phyloP scores from a whole-genome alignment of 2,888 invertebrate species.

The Linyphia triangularis region DNA sequence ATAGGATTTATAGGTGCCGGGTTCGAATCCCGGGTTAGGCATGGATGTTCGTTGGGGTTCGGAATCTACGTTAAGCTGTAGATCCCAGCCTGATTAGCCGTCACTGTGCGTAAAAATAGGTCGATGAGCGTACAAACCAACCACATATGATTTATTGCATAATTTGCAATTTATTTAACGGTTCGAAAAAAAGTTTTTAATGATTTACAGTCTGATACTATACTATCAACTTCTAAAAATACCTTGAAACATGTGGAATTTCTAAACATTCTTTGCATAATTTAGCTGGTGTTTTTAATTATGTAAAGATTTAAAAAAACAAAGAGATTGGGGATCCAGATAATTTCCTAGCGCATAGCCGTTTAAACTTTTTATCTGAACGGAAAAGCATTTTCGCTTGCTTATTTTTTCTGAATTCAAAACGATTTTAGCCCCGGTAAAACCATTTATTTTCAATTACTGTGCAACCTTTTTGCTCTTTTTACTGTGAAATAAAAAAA shows the following conservation, averaged over 20 bases:
- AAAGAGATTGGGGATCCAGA: constrained; percentile 31
- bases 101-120: too few species aligned
- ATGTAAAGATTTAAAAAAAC: constrained; percentile 20
- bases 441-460: constrained; percentile 61
- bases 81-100: too few species aligned
- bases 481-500: constrained; percentile 20
- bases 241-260: constrained; percentile 13
- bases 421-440: constrained; percentile 38
- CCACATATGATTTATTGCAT: too few species aligned
- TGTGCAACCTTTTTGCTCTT: constrained; percentile 34
- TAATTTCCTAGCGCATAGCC: constrained; percentile 2
- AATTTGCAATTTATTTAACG: too few species aligned
- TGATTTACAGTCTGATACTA: too few species aligned
- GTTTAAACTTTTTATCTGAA: constrained; percentile 49
- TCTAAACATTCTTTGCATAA: constrained; percentile 39
- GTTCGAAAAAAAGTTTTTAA: too few species aligned
- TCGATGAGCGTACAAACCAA: too few species aligned
- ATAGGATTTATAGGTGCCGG: too few species aligned
- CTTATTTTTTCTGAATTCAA: constrained; percentile 43
- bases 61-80: too few species aligned
- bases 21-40: too few species aligned
- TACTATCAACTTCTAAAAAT: neutral
- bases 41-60: too few species aligned
- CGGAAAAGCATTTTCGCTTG: constrained; percentile 45
- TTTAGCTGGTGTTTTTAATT: constrained; percentile 30